Percentiles rank a stretch among this genome's conserved stretches.
These are phyloP conservation scores for Steinernema khuongi DNA, from an alignment of 1,140 invertebrate species.

Conservation along the genomic window DNA sequence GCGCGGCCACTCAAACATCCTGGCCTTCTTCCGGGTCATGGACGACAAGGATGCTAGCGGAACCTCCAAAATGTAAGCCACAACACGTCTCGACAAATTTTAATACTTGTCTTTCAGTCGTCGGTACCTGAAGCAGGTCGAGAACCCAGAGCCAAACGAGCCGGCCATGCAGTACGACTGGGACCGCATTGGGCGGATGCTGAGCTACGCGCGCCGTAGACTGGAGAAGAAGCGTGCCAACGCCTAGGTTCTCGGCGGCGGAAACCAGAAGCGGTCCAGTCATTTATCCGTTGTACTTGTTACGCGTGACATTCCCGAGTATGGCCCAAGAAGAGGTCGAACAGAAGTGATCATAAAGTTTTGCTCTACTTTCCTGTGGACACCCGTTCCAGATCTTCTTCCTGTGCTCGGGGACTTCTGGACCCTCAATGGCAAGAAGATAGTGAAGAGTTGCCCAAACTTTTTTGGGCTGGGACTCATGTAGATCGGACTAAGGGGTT, in stretches of 20 bases:
- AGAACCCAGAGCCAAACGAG: neutral
- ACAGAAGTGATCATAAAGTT: too few species aligned
- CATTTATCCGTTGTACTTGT: neutral
- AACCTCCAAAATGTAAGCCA: neutral
- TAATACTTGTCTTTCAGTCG: neutral
- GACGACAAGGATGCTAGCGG: neutral
- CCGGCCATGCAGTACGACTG: neutral
- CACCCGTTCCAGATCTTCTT: too few species aligned
- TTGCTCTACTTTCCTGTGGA: too few species aligned
- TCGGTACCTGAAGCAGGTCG: neutral
- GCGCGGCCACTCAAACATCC: slow-evolving; percentile 24
- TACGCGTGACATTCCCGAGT: neutral
- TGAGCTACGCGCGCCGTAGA: neutral
- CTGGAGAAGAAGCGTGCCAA: neutral
- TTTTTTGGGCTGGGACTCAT: too few species aligned
- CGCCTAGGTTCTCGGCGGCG: too few species aligned
- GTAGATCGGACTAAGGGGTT: too few species aligned
- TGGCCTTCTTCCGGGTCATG: neutral
- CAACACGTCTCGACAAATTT: neutral
- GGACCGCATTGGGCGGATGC: neutral
- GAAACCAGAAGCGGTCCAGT: neutral
- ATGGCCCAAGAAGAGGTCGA: too few species aligned
- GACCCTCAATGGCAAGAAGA: too few species aligned
- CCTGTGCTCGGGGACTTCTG: too few species aligned
- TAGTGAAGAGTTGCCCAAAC: too few species aligned